Conservation (phyloP, 2,888 invertebrate species). For the Drosophila fulvimacula region DNA sequence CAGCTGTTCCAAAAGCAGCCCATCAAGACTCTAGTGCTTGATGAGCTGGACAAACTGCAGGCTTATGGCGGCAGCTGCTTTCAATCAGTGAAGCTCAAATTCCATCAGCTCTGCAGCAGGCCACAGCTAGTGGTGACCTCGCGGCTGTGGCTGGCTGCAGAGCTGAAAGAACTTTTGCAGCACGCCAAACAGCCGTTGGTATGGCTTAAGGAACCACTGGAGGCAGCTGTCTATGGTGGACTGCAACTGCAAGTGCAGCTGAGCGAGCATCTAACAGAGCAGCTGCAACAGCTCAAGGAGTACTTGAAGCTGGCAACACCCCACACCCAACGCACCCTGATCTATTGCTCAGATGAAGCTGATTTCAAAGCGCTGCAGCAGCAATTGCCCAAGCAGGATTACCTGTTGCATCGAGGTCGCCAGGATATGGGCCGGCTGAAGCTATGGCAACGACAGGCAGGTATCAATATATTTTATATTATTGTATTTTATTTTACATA, state of each 20-base stretch:
- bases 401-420: constrained; percentile 7
- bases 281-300: constrained; percentile 8
- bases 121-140: constrained; percentile 4
- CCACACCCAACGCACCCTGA: neutral
- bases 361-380: constrained; percentile 7
- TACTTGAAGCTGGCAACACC: neutral
- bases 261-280: neutral
- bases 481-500: neutral
- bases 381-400: neutral
- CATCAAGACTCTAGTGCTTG: neutral
- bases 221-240: constrained; percentile 11
- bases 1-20: neutral
- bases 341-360: neutral
- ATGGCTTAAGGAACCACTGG: neutral
- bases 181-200: neutral
- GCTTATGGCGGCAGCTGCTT: constrained; percentile 5
- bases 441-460: constrained; percentile 3
- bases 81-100: neutral
- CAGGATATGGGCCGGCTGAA: neutral
- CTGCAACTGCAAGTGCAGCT: constrained; percentile 4
- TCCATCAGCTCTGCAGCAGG: neutral
- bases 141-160: neutral
- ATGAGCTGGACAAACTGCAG: constrained; percentile 8
- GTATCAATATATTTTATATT: neutral
- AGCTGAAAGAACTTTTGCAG: neutral